These are phyloP conservation scores for Reticulitermes speratus DNA, from an alignment of 1,140 invertebrate species.

Conservation along the genomic window DNA sequence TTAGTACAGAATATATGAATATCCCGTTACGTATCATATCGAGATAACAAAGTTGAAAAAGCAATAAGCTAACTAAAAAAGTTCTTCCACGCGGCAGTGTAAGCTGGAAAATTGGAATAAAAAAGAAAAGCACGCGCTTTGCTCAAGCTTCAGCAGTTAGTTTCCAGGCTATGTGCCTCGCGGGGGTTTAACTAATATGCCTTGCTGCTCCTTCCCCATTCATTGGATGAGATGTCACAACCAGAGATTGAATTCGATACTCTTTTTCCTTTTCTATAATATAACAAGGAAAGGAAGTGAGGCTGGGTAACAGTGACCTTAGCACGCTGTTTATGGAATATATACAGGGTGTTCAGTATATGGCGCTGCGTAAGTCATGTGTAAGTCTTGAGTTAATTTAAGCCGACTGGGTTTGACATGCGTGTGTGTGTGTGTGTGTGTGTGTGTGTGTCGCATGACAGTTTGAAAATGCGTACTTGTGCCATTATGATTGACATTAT, in stretches of 20 bases:
- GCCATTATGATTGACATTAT: too few species aligned
- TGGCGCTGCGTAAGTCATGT: too few species aligned
- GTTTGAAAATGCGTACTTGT: too few species aligned
- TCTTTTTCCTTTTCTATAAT: not conserved
- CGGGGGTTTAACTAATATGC: constrained; percentile 5
- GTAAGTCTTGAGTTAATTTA: too few species aligned
- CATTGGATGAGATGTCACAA: constrained; percentile 15
- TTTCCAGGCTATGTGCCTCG: not conserved
- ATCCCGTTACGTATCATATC: not conserved
- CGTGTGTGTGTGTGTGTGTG: too few species aligned
- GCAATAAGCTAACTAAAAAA: not conserved
- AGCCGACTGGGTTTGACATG: too few species aligned
- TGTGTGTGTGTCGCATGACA: too few species aligned
- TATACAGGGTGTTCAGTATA: too few species aligned
- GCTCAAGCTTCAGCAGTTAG: constrained; percentile 9
- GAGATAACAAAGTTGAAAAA: constrained; percentile 17
- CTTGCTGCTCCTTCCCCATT: not conserved
- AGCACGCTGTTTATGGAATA: not conserved
- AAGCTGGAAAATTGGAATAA: not conserved
- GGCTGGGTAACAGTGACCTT: not conserved
- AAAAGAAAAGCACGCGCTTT: not conserved
- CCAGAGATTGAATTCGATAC: constrained; percentile 15
- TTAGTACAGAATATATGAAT: not conserved
- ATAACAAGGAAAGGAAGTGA: constrained; percentile 1
- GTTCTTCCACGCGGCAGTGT: not conserved